A percentile compares a stretch with the other conserved stretches of the same genome.
phyloP scores from a whole-genome alignment of 92 coral and sea anemone species.

The Paragorgia papillata region DNA sequence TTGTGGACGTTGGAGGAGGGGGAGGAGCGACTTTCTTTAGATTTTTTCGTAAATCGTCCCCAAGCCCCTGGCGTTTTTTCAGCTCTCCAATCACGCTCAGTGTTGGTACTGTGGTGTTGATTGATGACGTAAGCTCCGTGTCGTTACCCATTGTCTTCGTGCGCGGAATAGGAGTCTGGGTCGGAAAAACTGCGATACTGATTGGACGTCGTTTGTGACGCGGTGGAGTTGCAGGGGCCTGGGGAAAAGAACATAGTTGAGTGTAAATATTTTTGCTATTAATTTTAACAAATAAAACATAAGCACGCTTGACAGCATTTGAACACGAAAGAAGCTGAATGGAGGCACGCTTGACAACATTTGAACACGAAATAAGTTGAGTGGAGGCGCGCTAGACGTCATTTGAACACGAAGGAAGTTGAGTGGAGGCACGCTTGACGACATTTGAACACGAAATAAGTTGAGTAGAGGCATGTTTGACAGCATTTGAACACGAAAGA shows the following conservation, averaged over 20 bases:
- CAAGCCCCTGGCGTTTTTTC: conserved; percentile 30
- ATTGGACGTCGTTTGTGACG: conserved; percentile 40
- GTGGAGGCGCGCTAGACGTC: too few relatives aligned
- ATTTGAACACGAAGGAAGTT: too few relatives aligned
- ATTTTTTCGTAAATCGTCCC: conserved; percentile 24
- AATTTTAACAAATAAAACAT: too few relatives aligned
- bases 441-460: too few relatives aligned
- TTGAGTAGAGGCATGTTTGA: too few relatives aligned
- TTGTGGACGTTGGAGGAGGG: conserved; percentile 60
- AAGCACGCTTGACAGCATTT: too few relatives aligned
- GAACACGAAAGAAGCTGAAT: too few relatives aligned
- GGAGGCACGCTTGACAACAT: too few relatives aligned
- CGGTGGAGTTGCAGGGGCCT: conserved; percentile 36
- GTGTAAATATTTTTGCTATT: too few relatives aligned
- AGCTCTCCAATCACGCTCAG: conserved; percentile 34
- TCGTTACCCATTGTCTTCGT: conserved; percentile 18
- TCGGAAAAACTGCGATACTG: conserved; percentile 29
- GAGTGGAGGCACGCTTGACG: too few relatives aligned
- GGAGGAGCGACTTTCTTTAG: conserved; percentile 74
- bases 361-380: too few relatives aligned
- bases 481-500: too few relatives aligned
- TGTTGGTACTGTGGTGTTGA: conserved; percentile 6
- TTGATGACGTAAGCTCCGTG: not conserved
- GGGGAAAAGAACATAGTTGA: conserved; percentile 7
- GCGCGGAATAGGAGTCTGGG: not conserved